Evolutionary conservation across 2,888 invertebrate species (phyloP), one percentile per base, ranked within the genome.

Genomic region (Brachycybe producta): DNA sequence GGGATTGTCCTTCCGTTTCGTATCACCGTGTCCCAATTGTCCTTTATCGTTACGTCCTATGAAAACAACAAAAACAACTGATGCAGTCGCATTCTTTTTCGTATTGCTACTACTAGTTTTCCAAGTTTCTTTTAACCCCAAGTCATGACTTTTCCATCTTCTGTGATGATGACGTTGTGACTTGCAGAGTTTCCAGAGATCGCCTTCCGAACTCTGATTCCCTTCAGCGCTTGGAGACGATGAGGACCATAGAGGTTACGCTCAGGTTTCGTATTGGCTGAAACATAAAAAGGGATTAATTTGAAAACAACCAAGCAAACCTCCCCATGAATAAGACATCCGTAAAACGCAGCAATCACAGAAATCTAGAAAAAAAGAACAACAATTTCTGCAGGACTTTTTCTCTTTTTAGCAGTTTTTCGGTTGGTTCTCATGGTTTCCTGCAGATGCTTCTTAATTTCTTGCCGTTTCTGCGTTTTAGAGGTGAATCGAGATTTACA

Each of bases 11-110:
- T 78, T 76, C 8, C 82, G 76, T 19, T 73, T 75, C 0, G 75
- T 75, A 64, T 88, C 84, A 11, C 87, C 84, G 45, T 82, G 73
- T 2, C 92, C 94, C 23, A 94, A 72, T 66, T 92, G 92, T 0
- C 90, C 90, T 59, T 74, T 78, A 26, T 78, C 77, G 70, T 87
- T 88, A 26, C 88, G 81, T 32, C 70, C 70, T 66, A 58, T 23
- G 56, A 52, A 49, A 32, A 57, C 57, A n/a, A n/a, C n/a, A n/a
- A n/a, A n/a, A n/a, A n/a, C n/a, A n/a, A n/a, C n/a, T n/a, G n/a
- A n/a, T n/a, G n/a, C n/a, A n/a, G n/a, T n/a, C n/a, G n/a, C n/a
- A n/a, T n/a, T n/a, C 52, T 83, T 78, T 52, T 45, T 46, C 17
- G 27, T 13, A 5, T n/a, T 3, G 3, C 17, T 43, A 11, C 19